phyloP scores from a whole-genome alignment of 1,140 invertebrate genomes.

The Elymnias hypermnestra region DNA sequence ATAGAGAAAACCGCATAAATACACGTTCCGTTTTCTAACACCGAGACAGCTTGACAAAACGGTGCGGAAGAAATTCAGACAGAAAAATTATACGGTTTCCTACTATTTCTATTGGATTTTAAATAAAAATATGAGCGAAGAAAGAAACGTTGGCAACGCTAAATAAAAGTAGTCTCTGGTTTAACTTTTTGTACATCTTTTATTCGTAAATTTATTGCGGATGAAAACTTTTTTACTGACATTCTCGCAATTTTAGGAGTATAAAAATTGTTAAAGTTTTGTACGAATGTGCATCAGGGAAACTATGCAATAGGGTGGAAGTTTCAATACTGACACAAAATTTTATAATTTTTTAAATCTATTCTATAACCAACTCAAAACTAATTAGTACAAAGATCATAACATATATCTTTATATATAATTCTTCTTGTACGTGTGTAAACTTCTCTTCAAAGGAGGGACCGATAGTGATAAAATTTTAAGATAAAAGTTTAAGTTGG shows the following conservation, averaged over 20 bases:
- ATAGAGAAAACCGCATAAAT: constrained; percentile 1
- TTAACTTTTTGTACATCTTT: constrained; percentile 7
- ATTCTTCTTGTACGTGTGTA: no score
- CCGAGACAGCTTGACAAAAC: constrained; percentile 24
- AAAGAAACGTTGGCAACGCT: constrained; percentile 5
- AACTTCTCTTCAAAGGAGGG: no score
- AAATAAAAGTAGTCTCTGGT: constrained; percentile 6
- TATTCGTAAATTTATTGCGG: constrained; percentile 6
- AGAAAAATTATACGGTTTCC: constrained; percentile 17
- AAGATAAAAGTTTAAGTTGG: no score
- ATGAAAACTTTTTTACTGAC: neutral
- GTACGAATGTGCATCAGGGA: no score
- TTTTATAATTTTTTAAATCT: no score
- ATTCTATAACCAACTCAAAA: no score
- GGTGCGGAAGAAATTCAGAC: constrained; percentile 19
- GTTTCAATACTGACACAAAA: no score
- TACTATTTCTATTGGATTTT: constrained; percentile 16
- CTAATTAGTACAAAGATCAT: no score
- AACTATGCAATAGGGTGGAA: no score
- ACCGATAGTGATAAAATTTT: no score
- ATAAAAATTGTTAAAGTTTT: neutral
- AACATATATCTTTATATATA: no score
- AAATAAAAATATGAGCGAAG: constrained; percentile 10
- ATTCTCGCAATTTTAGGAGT: neutral
- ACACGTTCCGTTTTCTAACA: neutral